Base-by-base conservation (phyloP, 1,140 invertebrate species). In the Pseudomyrmex dendroicus region DNA sequence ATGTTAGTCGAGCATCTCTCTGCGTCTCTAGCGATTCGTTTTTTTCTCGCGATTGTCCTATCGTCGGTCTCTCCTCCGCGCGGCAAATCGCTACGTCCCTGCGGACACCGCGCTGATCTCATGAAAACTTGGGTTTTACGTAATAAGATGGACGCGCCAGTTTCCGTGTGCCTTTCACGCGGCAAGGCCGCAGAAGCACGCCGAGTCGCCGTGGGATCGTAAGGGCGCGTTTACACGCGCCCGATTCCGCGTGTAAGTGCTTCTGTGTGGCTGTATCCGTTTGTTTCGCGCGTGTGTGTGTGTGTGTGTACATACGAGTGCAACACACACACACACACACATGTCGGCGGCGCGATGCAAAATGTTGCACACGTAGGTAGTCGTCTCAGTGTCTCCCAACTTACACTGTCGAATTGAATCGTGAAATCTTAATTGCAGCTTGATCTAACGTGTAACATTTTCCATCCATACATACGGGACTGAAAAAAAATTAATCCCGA, bases 141-240 rank as follows among this genome's bases (percentile, higher is more conserved):
- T 91, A 92, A 91, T 91, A 92, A 92, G 90, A 92, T 92, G 91
- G 91, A 92, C 89, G 91, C 85, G 86, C 67, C 77, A 68, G 91
- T 92, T 92, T 92, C 91, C 91, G 90, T 92, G 84, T 92, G 91
- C 91, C 91, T 92, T 92, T 92, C 91, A 92, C 91, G 86, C 90
- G 86, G 88, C 91, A 92, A 92, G 91, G 91, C 90, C 91, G 91
- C 84, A 56, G 85, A 88, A 89, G 87, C 89, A 85, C 72, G 87
- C 59, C 82, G 77, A 73, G 82, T 59, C 83, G 88, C 85, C 89
- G 84, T 87, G 89, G 83, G 86, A 90, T 85, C 85, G 88, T 91
- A 89, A 89, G 89, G 90, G 90, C 89, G 84, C 87, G 68, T 86
- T 90, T 90, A 88, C 83, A 73, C 83, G 78, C 87, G 87, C 62